These are phyloP conservation scores for Dolomedes plantarius DNA, from an alignment of 2,888 invertebrate genomes.

Conservation along the genomic window DNA sequence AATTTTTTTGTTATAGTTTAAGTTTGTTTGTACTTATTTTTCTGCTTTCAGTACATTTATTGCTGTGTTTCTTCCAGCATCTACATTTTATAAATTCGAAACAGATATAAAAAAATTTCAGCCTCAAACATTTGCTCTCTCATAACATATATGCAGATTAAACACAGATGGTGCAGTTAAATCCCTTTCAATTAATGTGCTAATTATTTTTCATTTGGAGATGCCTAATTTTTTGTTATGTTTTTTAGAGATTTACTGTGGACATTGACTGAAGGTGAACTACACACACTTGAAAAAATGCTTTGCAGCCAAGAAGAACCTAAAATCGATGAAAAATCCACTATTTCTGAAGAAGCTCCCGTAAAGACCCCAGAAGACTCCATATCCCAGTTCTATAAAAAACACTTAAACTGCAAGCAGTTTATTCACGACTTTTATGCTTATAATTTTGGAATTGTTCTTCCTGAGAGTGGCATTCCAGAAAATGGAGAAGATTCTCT, in stretches of 20 bases:
- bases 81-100: too few species aligned
- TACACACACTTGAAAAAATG: slow-evolving; percentile 89
- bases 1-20: too few species aligned
- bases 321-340: slow-evolving; percentile 60
- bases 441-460: slow-evolving; percentile 70
- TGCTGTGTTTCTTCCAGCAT: too few species aligned
- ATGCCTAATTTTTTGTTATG: too few species aligned
- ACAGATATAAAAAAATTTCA: too few species aligned
- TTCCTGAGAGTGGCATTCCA: slow-evolving; percentile 41
- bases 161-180: too few species aligned
- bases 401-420: slow-evolving; percentile 83
- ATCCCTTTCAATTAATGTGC: too few species aligned
- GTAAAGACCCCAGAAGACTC: slow-evolving; percentile 79
- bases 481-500: slow-evolving; percentile 32
- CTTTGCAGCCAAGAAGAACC: slow-evolving; percentile 92
- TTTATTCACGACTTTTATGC: slow-evolving; percentile 79
- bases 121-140: too few species aligned
- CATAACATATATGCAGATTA: too few species aligned
- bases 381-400: slow-evolving; percentile 84
- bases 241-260: slow-evolving; percentile 86
- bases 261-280: slow-evolving; percentile 89
- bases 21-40: too few species aligned
- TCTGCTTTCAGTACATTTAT: too few species aligned
- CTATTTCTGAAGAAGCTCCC: slow-evolving; percentile 24
- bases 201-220: too few species aligned